Base-by-base conservation (phyloP, 2,797 vertebrate species). In the Alcedo quadribrachys region DNA sequence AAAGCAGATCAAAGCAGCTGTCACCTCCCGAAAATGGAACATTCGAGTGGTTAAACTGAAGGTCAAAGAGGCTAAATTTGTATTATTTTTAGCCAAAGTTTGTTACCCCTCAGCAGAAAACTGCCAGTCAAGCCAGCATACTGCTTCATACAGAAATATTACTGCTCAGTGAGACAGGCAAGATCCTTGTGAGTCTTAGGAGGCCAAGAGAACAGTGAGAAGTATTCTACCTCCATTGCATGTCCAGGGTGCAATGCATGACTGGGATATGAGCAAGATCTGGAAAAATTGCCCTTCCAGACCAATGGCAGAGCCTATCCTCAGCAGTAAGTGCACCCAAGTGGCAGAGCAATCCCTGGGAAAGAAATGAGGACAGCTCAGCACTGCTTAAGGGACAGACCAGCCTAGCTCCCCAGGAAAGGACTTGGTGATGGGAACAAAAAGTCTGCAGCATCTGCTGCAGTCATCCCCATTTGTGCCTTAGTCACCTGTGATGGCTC, bases 1-100 rank as follows among this genome's bases (percentile, higher is more conserved):
- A 57, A 67, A 74, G 54, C 68, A 93, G 78, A 84, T 58, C 67
- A 90, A 88, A 88, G 91, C 53, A 82, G 27, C 57, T 82, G 53
- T 21, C 57, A 67, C 42, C 45, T 91, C 81, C 62, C 35, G 55
- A 22, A 61, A 81, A 71, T 45, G 58, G 46, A 70, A 62, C 8
- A 67, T 65, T 54, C n/a, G 65, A 57, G 61, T 46, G 50, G 53
- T 73, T 94, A 65, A 84, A 86, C 28, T 77, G 74, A 71, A 77
- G 78, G 57, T 30, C 42, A 74, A 70, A 77, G 53, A 82, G 21
- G 22, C 9, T 71, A 71, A 90, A 77, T 77, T 86, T 54, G 8
- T 68, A 28, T 54, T 84, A 54, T 70, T 77, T 95, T 92, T 65
- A 85, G 67, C 12, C 33, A 15, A 81, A 63, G 6, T 80, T 93